These are phyloP conservation scores for Prionailurus bengalensis DNA, from an alignment of 2,113 vertebrate genomes.

Conservation along the genomic window DNA sequence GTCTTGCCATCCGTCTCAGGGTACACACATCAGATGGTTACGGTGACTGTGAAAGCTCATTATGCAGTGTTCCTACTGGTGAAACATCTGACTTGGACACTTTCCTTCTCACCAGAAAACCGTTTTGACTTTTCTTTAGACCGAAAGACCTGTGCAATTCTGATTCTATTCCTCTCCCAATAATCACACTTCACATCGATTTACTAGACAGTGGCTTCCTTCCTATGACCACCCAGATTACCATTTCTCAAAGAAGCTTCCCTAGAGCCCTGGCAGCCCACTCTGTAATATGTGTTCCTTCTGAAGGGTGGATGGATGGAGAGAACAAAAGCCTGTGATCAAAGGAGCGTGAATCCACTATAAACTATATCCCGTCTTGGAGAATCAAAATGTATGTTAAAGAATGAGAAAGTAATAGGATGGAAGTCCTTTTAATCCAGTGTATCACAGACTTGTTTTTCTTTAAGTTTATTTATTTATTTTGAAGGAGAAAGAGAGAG, in stretches of 20 bases:
- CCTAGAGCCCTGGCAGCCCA: background rate
- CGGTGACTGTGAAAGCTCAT: constrained; percentile 11
- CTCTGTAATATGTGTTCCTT: background rate
- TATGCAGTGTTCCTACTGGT: constrained; percentile 27
- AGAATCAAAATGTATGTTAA: background rate
- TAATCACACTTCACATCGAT: background rate
- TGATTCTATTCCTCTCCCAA: background rate
- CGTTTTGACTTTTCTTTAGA: background rate
- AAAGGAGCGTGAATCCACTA: background rate
- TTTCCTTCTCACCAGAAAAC: constrained; percentile 4
- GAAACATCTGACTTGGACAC: constrained; percentile 45
- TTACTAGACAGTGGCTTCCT: background rate
- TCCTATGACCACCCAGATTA: background rate
- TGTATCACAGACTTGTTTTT: background rate
- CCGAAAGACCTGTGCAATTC: background rate
- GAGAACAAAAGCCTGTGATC: background rate
- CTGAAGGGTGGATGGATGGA: too few species aligned
- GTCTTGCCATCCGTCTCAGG: background rate
- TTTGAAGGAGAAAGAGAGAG: too few species aligned
- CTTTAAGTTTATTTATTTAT: too few species aligned
- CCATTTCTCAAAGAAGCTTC: background rate
- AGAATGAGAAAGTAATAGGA: background rate
- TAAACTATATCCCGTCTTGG: background rate
- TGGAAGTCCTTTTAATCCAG: background rate
- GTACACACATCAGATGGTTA: background rate